Evolutionary conservation across 2,113 vertebrate species (phyloP).

Genomic region (Phoenicopterus ruber): DNA sequence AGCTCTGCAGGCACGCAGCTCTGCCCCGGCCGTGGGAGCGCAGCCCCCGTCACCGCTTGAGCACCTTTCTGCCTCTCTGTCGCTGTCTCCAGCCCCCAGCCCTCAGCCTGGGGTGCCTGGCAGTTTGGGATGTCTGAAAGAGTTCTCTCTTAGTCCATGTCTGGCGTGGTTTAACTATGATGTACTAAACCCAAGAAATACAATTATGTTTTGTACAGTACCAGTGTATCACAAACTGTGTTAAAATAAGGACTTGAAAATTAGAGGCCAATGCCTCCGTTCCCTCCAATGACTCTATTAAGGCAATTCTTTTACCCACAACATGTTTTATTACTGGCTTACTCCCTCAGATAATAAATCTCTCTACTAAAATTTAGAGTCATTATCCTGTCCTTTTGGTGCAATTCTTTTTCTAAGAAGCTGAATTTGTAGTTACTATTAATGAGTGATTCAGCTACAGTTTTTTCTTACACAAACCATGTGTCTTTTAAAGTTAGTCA

Average conservation of each 20-base stretch:
- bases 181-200: background rate
- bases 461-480: background rate
- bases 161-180: background rate
- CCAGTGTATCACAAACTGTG: background rate
- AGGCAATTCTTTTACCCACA: background rate
- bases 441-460: background rate
- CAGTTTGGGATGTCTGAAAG: background rate
- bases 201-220: background rate
- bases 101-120: too few relatives aligned
- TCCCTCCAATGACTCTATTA: background rate
- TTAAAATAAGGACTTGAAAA: background rate
- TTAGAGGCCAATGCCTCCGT: background rate
- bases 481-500: background rate
- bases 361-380: background rate
- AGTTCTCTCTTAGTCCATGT: background rate
- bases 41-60: accelerated
- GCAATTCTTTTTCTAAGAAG: background rate
- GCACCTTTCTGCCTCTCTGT: background rate
- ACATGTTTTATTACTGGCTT: background rate
- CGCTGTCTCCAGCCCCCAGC: background rate
- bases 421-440: background rate
- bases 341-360: background rate
- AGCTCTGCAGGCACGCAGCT: background rate
- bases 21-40: background rate
- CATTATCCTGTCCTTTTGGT: background rate